Conservation (phyloP, 2,797 vertebrate genomes). For the Manis crassicaudata region DNA sequence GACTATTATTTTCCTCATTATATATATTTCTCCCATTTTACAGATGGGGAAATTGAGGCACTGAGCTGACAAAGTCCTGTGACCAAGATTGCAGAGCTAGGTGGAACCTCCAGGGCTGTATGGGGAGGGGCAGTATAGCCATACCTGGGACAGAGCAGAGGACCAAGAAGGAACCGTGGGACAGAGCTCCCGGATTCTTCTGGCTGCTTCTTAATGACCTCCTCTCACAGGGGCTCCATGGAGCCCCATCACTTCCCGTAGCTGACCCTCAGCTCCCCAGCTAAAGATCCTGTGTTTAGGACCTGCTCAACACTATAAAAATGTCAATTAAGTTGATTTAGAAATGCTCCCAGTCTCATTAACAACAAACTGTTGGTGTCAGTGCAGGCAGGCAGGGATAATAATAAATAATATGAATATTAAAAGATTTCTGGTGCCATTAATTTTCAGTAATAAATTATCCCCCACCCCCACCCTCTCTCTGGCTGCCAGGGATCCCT, state of each 20-base stretch:
- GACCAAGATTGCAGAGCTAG: not conserved
- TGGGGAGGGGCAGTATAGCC: not conserved
- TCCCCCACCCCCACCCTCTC: not conserved
- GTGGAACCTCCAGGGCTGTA: not conserved
- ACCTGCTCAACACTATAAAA: constrained; percentile 63
- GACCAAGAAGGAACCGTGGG: fast-evolving
- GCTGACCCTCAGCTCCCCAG: constrained; percentile 16
- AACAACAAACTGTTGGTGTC: constrained; percentile 49
- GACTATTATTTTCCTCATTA: not conserved
- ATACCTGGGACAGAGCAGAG: not conserved
- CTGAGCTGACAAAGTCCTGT: not conserved
- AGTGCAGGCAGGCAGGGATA: constrained; percentile 42
- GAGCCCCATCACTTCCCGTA: not conserved
- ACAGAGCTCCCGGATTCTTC: not conserved
- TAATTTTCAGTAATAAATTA: constrained; percentile 64
- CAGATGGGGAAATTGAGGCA: constrained; percentile 12
- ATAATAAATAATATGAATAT: constrained; percentile 77
- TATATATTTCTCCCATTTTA: not conserved
- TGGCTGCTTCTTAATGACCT: not conserved
- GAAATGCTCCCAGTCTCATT: constrained; percentile 69
- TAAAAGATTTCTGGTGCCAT: constrained; percentile 65
- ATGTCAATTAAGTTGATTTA: constrained; percentile 76
- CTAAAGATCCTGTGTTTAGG: constrained; percentile 36
- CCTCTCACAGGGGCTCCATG: not conserved
- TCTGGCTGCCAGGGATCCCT: not conserved